Base-by-base conservation (phyloP, 2,113 vertebrate species). In the Chiloscyllium plagiosum region DNA sequence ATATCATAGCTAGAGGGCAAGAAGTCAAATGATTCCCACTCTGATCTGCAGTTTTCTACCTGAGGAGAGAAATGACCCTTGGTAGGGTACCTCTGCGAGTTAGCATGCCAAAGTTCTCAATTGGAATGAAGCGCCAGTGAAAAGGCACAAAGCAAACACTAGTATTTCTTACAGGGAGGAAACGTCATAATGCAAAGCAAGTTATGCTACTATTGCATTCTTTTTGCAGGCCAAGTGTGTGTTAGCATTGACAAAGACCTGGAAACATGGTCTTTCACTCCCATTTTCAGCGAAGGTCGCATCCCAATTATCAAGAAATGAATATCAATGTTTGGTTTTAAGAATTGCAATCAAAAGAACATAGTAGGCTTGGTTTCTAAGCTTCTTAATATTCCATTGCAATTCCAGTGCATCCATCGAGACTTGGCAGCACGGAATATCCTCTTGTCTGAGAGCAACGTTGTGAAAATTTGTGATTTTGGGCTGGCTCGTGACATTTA, bases 381-480 rank as follows among this genome's bases (percentile, higher is more conserved):
- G 68, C 26, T 72, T 47, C 42, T 72, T 69, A 93, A 66, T 22
- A n/a, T 66, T 93, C 1, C n/a, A 20, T 95, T 95, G 42, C 72
- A 95, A 52, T 96, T 95, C 33, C 96, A 99, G 99, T 99, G 98
- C 97, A 99, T 99, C 96, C 99, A 99, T 42, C 98, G 98, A 1
- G 99, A 99, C 96, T 83, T 99, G 97, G 99, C 98, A 85, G 99
- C 99, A 17, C 97, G 98, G 95, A 99, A 99, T 97, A 99, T 99
- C 96, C 98, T 99, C 69, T 97, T 99, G 50, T 98, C 98, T 8
- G 98, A 99, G 97, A 99, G 99, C 97, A 99, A 99, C 0, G 99
- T 99, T 70, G 99, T 99, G 65, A 99, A 99, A 98, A 99, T 99
- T 97, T 99, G 98, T 96, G 99, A 99, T 97, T 99, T 99, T 26